Conservation (phyloP, 2,113 vertebrate genomes). For the Nothocercus nigrocapillus region DNA sequence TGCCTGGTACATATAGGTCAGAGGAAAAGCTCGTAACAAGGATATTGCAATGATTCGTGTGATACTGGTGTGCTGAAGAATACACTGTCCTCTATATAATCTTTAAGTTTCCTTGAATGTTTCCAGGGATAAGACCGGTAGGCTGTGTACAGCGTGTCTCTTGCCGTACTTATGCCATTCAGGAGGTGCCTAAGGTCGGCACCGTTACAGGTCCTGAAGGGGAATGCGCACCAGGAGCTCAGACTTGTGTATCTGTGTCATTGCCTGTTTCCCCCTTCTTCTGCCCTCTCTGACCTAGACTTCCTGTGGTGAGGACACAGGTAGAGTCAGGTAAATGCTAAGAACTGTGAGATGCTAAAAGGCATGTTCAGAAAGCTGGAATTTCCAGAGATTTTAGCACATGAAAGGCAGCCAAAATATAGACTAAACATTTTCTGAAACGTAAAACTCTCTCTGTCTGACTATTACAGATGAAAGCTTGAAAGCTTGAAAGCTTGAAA, state of each 20-base stretch:
- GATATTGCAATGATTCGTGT: background rate
- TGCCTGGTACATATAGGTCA: background rate
- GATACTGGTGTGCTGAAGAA: background rate
- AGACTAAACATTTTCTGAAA: slow-evolving; percentile 27
- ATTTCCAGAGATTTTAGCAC: background rate
- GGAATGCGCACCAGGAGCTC: accelerated
- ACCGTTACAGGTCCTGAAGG: background rate
- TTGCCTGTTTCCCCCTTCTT: background rate
- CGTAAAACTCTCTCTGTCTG: background rate
- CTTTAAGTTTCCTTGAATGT: background rate
- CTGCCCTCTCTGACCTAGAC: background rate
- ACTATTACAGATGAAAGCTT: slow-evolving; percentile 1
- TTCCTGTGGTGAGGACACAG: background rate
- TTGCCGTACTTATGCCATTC: background rate
- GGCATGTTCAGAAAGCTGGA: background rate
- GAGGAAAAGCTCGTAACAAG: background rate
- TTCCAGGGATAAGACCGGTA: background rate
- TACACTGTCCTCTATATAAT: background rate
- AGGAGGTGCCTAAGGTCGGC: background rate
- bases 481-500: background rate
- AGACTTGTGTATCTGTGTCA: accelerated
- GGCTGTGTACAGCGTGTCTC: background rate
- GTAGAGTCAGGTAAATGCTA: background rate
- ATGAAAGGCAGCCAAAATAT: background rate
- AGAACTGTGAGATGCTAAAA: accelerated